These are phyloP conservation scores for Gouania willdenowi DNA, from an alignment of 2,797 vertebrate species.

Conservation along the genomic window DNA sequence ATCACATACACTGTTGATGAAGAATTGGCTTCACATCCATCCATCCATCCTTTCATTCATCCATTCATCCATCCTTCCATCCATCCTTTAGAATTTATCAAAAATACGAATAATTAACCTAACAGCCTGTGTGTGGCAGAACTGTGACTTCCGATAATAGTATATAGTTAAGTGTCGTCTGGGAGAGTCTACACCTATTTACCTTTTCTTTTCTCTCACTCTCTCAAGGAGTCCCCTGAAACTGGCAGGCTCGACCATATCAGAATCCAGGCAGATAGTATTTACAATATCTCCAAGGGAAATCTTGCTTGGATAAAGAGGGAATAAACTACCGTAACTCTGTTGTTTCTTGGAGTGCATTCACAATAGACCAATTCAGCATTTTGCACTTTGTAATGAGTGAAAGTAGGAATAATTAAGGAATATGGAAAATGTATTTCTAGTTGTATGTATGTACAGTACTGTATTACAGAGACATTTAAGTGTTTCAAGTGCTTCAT, in stretches of 20 bases:
- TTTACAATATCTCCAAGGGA: constrained; percentile 33
- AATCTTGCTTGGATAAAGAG: constrained; percentile 23
- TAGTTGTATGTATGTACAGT: no score
- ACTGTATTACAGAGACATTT: no score
- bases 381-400: no score
- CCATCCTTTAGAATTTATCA: no score
- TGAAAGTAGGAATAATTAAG: no score
- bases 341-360: constrained; percentile 42
- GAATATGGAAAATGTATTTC: no score
- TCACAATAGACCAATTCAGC: constrained; percentile 36
- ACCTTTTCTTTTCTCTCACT: neutral
- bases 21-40: constrained; percentile 29
- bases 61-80: neutral
- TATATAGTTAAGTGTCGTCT: no score
- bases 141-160: no score
- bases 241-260: constrained; percentile 27
- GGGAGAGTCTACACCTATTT: neutral
- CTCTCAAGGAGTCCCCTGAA: constrained; percentile 12
- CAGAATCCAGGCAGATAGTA: constrained; percentile 32
- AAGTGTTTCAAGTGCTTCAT: no score
- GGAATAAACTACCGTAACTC: constrained; percentile 23
- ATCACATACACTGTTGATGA: no score
- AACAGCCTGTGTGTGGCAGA: no score
- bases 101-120: no score
- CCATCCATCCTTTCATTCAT: constrained; percentile 2